Evolutionary conservation across 1,140 invertebrate species (phyloP).

Genomic region (Neodiprion virginianus): DNA sequence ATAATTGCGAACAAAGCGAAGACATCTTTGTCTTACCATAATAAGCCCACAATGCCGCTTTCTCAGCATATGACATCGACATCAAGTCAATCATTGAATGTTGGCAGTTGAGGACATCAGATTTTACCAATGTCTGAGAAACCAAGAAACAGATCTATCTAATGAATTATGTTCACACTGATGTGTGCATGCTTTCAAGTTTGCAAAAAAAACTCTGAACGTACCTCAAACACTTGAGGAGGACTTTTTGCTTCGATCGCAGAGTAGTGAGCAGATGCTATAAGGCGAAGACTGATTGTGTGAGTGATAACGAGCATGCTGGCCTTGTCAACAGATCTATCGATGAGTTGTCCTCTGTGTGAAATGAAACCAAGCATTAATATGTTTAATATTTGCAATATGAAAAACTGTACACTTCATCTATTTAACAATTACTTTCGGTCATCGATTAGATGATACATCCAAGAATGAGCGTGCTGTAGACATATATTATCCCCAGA

Average conservation of each 20-base stretch:
- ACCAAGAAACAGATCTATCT: constrained; percentile 29
- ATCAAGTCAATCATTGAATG: constrained; percentile 83
- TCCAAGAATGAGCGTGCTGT: constrained; percentile 85
- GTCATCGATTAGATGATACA: constrained; percentile 69
- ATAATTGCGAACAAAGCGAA: constrained; percentile 77
- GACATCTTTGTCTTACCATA: constrained; percentile 88
- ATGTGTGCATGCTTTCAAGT: not conserved
- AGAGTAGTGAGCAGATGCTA: constrained; percentile 56
- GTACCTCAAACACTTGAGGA: constrained; percentile 55
- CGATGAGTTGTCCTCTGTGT: constrained; percentile 52
- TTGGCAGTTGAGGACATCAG: constrained; percentile 85
- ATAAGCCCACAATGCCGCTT: constrained; percentile 83
- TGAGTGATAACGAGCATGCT: constrained; percentile 55
- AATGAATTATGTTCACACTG: not conserved
- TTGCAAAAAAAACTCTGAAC: not conserved
- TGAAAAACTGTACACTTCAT: not conserved
- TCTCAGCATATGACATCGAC: constrained; percentile 78
- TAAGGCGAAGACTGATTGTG: constrained; percentile 56
- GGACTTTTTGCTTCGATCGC: constrained; percentile 54
- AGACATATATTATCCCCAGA: constrained; percentile 84
- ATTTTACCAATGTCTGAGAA: constrained; percentile 80
- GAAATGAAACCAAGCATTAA: constrained; percentile 19
- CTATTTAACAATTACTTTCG: constrained; percentile 49
- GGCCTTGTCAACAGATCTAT: constrained; percentile 57
- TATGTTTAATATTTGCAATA: constrained; percentile 15